Evolutionary conservation across 2,797 vertebrate species (phyloP), one percentile per base, ranked within the genome.

Genomic region (Brachyalestes nurse): DNA sequence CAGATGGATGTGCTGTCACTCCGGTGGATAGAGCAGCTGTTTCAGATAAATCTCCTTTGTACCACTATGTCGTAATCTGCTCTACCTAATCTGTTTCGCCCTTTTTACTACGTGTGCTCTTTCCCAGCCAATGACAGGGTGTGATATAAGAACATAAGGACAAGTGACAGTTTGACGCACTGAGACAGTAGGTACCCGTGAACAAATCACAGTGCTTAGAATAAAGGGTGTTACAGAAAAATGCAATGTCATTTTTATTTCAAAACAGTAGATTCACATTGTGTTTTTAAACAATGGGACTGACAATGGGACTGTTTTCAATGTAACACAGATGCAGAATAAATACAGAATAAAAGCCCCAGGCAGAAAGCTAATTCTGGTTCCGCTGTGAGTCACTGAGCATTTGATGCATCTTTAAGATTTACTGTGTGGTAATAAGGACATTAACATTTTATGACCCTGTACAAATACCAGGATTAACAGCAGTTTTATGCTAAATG

Each of bases 1-100:
- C 62, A 79, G 85, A 79, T 58, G 12, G 58, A 83, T 84, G 60
- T 60, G 73, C 69, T 79, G 79, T 83, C 72, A 82, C 51, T n/a
- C 7, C 14, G 16, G 57, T 61, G 67, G 77, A 82, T 62, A 70
- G 64, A 62, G 42, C 82, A 86, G 79, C 78, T 82, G 76, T 57
- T 77, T 57, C 65, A 70, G 55, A 75, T 62, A 58, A 76, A 76
- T 76, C 62, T 62, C 71, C 12, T 38, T 64, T 76, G 67, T 70
- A 75, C n/a, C 28, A 49, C 42, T 51, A 34, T 51, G 45, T 53
- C 13, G 38, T 70, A 53, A 70, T 81, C 55, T 80, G 47, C 38
- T 73, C 34, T 6, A 58, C 7, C 45, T 47, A 47, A 47, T 47
- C 45, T 47, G 14, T 64, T 53, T 55, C 57, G 51, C 14, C 47